phyloP scores from a whole-genome alignment of 2,888 invertebrate species.

The Agrochola macilenta region DNA sequence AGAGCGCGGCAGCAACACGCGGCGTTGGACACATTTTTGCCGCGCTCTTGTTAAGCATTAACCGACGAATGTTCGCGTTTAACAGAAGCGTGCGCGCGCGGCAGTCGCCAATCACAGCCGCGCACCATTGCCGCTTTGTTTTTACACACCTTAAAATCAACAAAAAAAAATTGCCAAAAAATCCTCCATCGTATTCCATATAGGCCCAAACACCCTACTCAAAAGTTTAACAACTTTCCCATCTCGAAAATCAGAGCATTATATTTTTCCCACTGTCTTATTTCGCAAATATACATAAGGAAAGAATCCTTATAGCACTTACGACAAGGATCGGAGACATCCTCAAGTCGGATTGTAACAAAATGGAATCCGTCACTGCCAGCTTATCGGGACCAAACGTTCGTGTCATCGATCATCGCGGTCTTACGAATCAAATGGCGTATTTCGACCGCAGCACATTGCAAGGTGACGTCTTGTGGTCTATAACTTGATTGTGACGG shows the following conservation, averaged over 20 bases:
- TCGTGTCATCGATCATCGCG: constrained; percentile 53
- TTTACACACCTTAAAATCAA: not conserved
- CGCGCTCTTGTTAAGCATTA: too few species aligned
- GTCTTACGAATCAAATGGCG: constrained; percentile 50
- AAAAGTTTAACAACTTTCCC: constrained; percentile 2
- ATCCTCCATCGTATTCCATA: too few species aligned
- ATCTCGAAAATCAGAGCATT: not conserved
- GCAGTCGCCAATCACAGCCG: too few species aligned
- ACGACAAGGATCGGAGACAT: constrained; percentile 29
- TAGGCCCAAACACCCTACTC: too few species aligned
- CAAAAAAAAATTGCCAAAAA: not conserved
- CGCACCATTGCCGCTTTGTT: too few species aligned
- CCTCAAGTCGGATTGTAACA: constrained; percentile 39
- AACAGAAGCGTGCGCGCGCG: too few species aligned
- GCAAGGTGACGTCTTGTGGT: constrained; percentile 55
- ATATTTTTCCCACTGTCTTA: not conserved
- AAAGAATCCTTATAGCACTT: constrained; percentile 21
- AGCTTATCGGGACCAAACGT: constrained; percentile 46
- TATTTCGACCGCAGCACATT: constrained; percentile 43
- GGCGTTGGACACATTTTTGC: too few species aligned
- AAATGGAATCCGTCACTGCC: constrained; percentile 54
- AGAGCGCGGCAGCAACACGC: too few species aligned
- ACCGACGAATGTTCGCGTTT: too few species aligned
- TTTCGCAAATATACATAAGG: constrained; percentile 29
- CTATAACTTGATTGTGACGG: constrained; percentile 54